A percentile compares a stretch with the other conserved stretches of the same genome.
phyloP scores from a whole-genome alignment of 2,797 vertebrate genomes.

The Syndactyla subalaris region DNA sequence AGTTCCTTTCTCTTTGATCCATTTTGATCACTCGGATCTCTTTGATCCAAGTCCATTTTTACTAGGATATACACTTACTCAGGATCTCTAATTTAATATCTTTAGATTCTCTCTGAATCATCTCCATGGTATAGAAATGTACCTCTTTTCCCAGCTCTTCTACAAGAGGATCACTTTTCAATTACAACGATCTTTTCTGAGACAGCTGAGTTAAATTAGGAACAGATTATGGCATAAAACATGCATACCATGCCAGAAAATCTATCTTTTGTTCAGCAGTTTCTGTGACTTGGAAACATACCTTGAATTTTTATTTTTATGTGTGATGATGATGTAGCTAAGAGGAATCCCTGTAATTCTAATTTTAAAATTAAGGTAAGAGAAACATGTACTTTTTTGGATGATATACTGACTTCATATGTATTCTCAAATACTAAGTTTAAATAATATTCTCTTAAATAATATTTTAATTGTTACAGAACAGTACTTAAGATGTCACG shows the following conservation, averaged over 20 bases:
- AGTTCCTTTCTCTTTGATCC: slow-evolving; percentile 3
- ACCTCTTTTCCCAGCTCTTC: not conserved
- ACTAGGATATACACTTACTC: not conserved
- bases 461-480: not conserved
- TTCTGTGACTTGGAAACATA: slow-evolving; percentile 26
- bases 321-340: not conserved
- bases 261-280: slow-evolving; percentile 19
- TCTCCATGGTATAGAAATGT: not conserved
- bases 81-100: not conserved
- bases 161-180: slow-evolving; percentile 41
- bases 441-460: not conserved
- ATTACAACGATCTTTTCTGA: not conserved
- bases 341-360: not conserved
- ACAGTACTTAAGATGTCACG: not conserved
- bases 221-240: slow-evolving; percentile 28
- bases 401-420: not conserved
- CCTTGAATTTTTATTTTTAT: slow-evolving; percentile 38
- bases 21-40: not conserved
- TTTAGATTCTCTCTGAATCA: not conserved
- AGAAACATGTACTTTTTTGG: not conserved
- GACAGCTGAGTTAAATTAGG: slow-evolving; percentile 40
- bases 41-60: not conserved
- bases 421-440: not conserved
- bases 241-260: slow-evolving; percentile 5
- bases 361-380: not conserved